Base-by-base conservation (phyloP, 2,113 vertebrate species). In the Crotalus horridus region DNA sequence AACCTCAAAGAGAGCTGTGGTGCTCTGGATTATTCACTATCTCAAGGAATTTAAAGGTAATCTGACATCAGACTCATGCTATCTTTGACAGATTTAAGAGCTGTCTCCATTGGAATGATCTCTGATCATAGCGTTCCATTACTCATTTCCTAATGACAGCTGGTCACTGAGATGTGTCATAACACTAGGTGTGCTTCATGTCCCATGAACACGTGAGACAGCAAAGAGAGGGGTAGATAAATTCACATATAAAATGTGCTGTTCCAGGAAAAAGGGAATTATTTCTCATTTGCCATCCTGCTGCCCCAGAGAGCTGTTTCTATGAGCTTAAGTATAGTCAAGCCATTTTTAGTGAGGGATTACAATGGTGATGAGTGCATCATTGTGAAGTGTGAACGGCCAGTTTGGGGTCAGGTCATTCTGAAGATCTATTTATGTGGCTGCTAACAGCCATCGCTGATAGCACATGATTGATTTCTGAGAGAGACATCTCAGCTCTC, bases 11-110 rank as follows among this genome's bases (percentile, higher is more conserved):
- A 92, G 85, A 39, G 87, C 51, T 0, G 93, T 92, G 23, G 93
- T 92, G 1, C 69, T 91, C 51, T 96, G 96, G 96, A 95, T 96
- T 87, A 15, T 94, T 3, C 55, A 0, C 48, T 69, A 88, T 17
- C 74, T 95, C 33, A 88, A 89, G 26, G 23, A 4, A 46, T 55
- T 95, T 33, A 87, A 94, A 92, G 95, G 95, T 95, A 95, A 95
- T 20, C 0, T 26, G 26, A 29, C 5, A 24, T 20, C 43, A 4
- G 4, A 21, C 51, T 51, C 43, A 12, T 11, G 26, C 61, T 29
- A 29, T n/a, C 12, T 69, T n/a, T 69, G 29, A 29, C n/a, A 88
- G 17, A 88, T 33, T n/a, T 69, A n/a, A 69, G 29, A 69, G 12
- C n/a, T 69, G 64, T 69, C 29, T 69, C 29, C 29, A 2, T n/a